Percentiles rank a stretch among this genome's conserved stretches.
These are phyloP conservation scores for Ophion ventricosus DNA, from an alignment of 2,888 invertebrate species.

Conservation along the genomic window DNA sequence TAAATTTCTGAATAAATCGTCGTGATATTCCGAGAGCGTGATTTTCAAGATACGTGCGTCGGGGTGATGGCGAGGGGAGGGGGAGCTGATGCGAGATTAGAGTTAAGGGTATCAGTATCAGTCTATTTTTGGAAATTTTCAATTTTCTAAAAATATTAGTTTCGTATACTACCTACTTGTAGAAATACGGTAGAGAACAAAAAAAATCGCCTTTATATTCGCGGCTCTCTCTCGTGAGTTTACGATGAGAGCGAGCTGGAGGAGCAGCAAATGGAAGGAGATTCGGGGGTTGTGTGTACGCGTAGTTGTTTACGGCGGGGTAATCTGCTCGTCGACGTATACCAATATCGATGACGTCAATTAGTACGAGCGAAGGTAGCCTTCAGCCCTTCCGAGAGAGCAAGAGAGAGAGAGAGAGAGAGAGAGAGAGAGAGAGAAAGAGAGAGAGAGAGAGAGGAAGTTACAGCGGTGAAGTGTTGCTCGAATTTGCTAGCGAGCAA, in stretches of 20 bases:
- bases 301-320: constrained; percentile 82
- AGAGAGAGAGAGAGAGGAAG: constrained; percentile 32
- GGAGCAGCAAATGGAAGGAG: constrained; percentile 42
- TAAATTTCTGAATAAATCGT: constrained; percentile 42
- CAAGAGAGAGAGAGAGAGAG: constrained; percentile 17
- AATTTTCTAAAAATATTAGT: no score
- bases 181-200: no score
- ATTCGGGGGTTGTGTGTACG: constrained; percentile 64
- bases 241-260: background rate
- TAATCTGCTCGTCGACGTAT: constrained; percentile 83
- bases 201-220: no score
- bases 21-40: background rate
- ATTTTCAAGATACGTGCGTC: background rate
- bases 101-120: no score
- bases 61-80: no score
- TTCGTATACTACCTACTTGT: no score
- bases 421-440: constrained; percentile 3
- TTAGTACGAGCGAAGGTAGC: constrained; percentile 79
- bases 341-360: constrained; percentile 83
- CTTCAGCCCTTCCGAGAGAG: constrained; percentile 54
- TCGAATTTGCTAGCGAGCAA: constrained; percentile 19
- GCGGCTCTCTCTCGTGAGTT: background rate
- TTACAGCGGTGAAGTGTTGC: constrained; percentile 39
- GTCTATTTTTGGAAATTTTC: no score
- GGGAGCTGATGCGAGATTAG: no score